Percentiles rank a stretch among this genome's conserved stretches.
Conservation (phyloP, 2,113 vertebrate species). For the Salvator merianae region DNA sequence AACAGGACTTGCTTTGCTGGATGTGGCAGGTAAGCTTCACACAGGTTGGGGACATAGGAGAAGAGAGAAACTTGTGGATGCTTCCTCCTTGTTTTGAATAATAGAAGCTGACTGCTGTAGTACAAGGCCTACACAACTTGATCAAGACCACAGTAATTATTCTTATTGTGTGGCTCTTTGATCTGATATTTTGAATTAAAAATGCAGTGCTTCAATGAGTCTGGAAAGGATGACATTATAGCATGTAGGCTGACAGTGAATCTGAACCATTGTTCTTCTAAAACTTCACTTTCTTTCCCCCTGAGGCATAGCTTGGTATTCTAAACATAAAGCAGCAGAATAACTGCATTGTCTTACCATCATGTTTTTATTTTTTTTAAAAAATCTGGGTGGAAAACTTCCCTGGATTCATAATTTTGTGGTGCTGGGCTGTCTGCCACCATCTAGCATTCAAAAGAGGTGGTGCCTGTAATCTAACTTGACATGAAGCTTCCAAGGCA, state of each 20-base stretch:
- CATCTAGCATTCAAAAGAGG: background rate
- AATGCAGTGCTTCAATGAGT: background rate
- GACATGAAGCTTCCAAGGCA: background rate
- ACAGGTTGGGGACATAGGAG: too few species aligned
- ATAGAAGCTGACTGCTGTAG: background rate
- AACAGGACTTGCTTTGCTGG: background rate
- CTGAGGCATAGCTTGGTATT: background rate
- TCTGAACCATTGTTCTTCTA: constrained; percentile 14
- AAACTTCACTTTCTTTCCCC: background rate
- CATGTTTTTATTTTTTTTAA: background rate
- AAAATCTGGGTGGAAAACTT: background rate
- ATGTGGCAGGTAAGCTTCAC: background rate
- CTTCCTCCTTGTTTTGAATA: background rate
- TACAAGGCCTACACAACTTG: background rate
- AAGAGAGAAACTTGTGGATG: background rate
- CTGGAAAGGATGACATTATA: background rate
- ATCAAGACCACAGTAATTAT: background rate
- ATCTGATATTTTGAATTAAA: background rate
- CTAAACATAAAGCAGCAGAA: constrained; percentile 9
- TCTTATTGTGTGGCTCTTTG: background rate
- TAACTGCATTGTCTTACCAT: background rate
- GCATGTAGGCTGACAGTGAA: background rate
- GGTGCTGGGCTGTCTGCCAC: background rate
- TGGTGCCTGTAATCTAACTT: background rate
- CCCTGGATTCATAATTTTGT: background rate